A percentile compares a stretch with the other conserved stretches of the same genome.
phyloP scores from a whole-genome alignment of 2,888 invertebrate genomes.

The Sinopyrophorus schimmeli region DNA sequence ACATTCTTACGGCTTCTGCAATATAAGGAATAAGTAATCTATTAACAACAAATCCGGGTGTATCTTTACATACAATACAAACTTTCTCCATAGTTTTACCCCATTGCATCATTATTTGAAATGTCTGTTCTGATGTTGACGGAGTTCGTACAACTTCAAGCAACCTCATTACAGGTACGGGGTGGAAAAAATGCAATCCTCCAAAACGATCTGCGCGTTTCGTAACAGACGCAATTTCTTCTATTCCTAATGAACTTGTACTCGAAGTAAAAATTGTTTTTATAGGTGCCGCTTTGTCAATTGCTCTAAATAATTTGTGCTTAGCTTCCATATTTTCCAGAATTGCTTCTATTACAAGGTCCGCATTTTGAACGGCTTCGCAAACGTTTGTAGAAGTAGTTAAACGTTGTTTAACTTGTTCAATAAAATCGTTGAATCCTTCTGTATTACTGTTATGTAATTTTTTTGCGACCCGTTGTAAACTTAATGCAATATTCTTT shows the following conservation, averaged over 20 bases:
- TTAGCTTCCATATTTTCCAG: conserved; percentile 76
- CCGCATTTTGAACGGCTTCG: conserved; percentile 66
- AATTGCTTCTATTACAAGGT: conserved; percentile 84
- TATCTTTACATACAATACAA: conserved; percentile 87
- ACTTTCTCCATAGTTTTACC: conserved; percentile 81
- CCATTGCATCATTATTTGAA: conserved; percentile 72
- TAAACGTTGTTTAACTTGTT: conserved; percentile 64
- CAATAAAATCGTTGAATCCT: conserved; percentile 69
- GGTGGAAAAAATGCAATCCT: conserved; percentile 91
- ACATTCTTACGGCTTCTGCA: conserved; percentile 77
- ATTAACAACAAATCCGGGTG: conserved; percentile 91
- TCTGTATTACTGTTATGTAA: conserved; percentile 67
- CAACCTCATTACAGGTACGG: conserved; percentile 87
- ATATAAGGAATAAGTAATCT: conserved; percentile 82
- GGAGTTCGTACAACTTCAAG: conserved; percentile 78
- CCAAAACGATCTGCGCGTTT: conserved; percentile 76
- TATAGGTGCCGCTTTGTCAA: conserved; percentile 73
- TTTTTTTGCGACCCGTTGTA: conserved; percentile 80
- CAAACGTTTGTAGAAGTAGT: conserved; percentile 64
- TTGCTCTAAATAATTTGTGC: conserved; percentile 71
- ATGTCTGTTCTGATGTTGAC: conserved; percentile 78
- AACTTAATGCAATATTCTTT: conserved; percentile 60
- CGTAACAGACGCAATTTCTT: conserved; percentile 76
- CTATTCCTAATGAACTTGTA: conserved; percentile 84
- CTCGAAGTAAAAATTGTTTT: conserved; percentile 85